Evolutionary conservation across 2,797 vertebrate genomes (phyloP), one percentile per base, ranked within the genome.

Genomic region (Sebastes miniatus): DNA sequence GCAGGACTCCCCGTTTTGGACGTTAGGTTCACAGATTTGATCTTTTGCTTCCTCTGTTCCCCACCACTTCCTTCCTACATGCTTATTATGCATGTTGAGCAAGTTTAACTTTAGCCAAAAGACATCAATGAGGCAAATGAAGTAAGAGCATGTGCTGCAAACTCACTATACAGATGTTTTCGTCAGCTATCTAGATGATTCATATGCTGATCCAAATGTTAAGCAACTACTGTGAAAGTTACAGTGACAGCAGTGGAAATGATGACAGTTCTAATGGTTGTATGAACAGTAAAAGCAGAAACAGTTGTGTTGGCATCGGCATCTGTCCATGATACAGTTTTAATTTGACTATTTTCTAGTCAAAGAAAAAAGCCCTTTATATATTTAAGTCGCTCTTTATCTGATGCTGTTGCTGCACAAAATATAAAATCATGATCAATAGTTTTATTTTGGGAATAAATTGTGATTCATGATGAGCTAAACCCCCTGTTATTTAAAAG

Each of bases 51-150:
- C 91, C 91, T 91, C 76, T 79, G 70, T 25, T 84, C 79, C 77
- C 73, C 83, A 34, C 83, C 2, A 84, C 83, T 93, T 94, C 93
- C 92, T 93, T 93, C 92, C 92, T 92, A 88, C 76, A 65, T 69
- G 85, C 85, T 86, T 82, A 73, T 89, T 77, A 78, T 75, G 85
- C 85, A 80, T 24, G 61, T 69, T 85, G 86, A 85, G 91, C 86
- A 83, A 81, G 73, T 90, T 90, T 77, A 85, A 83, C 64, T 22
- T 81, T 57, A 69, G 74, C 66, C 73, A 59, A 50, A 84, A 78
- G 61, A 74, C 58, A 52, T 59, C 7, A 79, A 31, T 50, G 18
- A 57, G 24, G 62, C 25, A 61, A 63, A 69, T 4, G 6, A 12
- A 34, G 58, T 4, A 4, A 50, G 18, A 16, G 9, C 34, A 58